Conservation (phyloP, 2,797 vertebrate genomes). For the Anniella stebbinsi region DNA sequence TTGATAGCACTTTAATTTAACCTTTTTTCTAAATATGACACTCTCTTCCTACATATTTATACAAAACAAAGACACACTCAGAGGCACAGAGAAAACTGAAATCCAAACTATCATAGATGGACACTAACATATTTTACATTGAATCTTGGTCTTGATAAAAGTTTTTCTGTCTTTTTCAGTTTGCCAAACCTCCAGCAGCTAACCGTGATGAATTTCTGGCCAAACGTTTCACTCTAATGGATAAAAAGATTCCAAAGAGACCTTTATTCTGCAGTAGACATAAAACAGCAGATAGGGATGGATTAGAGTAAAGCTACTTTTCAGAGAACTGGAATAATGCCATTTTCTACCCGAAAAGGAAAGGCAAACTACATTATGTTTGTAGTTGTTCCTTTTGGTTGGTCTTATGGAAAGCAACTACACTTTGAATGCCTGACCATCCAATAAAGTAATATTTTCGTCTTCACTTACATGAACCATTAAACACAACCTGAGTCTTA, state of each 20-base stretch:
- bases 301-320: slow-evolving; percentile 20
- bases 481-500: background rate
- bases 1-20: too few relatives aligned
- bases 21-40: too few relatives aligned
- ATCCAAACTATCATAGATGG: background rate
- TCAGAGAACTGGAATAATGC: background rate
- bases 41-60: too few relatives aligned
- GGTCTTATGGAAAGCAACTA: background rate
- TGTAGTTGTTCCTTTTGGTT: background rate
- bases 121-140: background rate
- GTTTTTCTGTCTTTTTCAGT: background rate
- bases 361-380: too few relatives aligned
- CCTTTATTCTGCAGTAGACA: background rate
- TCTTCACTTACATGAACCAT: background rate
- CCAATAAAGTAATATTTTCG: background rate
- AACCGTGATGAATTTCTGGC: slow-evolving; percentile 1
- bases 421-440: background rate
- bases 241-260: background rate
- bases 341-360: background rate
- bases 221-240: background rate
- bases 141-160: background rate
- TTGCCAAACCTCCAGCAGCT: background rate
- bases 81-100: background rate
- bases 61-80: background rate
- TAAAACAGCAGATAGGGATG: slow-evolving; percentile 8